phyloP scores from a whole-genome alignment of 2,113 vertebrate genomes.

The Callorhinus ursinus region DNA sequence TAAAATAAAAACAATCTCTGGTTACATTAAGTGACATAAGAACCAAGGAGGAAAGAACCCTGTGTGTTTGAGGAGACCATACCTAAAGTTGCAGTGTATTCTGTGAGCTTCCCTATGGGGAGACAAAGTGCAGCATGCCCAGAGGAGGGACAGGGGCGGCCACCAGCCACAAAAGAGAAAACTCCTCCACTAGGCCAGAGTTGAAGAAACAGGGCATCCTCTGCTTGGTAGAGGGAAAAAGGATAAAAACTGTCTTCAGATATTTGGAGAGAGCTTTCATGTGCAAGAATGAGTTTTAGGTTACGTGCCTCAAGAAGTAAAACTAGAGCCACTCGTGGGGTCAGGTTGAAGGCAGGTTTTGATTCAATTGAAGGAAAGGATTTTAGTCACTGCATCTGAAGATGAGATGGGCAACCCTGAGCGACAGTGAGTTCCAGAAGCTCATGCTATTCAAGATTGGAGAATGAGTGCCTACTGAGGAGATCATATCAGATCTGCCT shows the following conservation, averaged over 20 bases:
- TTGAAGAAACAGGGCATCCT: background rate
- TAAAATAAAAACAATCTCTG: background rate
- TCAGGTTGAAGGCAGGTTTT: background rate
- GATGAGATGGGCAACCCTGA: background rate
- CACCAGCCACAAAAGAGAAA: background rate
- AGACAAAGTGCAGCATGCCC: background rate
- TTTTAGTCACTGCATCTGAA: background rate
- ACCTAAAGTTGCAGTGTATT: background rate
- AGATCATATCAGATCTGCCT: fast-evolving
- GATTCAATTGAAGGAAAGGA: background rate
- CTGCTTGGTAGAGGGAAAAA: no score
- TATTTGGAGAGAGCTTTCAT: background rate
- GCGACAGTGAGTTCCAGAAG: background rate
- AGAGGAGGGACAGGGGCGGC: background rate
- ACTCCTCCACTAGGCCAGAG: background rate
- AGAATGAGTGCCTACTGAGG: background rate
- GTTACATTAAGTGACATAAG: background rate
- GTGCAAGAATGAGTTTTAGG: background rate
- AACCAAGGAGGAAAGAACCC: background rate
- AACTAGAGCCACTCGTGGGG: background rate
- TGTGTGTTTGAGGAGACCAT: background rate
- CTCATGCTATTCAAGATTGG: background rate
- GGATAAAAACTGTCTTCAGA: background rate
- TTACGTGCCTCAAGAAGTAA: background rate
- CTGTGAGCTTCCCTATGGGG: background rate